Evolutionary conservation across 2,113 vertebrate species (phyloP).

Genomic region (Gnathochromis pfefferi): DNA sequence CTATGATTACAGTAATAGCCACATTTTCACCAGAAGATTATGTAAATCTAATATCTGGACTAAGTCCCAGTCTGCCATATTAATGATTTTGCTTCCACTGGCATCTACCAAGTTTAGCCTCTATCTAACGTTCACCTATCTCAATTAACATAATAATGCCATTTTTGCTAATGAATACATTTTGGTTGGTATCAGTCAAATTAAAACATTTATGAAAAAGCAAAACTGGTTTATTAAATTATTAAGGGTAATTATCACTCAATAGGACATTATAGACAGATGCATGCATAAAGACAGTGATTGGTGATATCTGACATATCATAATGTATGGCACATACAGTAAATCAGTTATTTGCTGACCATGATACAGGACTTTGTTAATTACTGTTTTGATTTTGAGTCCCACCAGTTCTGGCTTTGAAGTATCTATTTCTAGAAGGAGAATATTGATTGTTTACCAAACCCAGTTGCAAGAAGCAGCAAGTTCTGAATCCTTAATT

Average conservation of each 20-base stretch:
- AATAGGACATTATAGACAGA: not conserved
- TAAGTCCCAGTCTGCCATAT: not conserved
- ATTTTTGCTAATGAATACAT: not conserved
- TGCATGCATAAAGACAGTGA: not conserved
- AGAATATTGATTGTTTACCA: slow-evolving; percentile 59
- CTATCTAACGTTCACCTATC: not conserved
- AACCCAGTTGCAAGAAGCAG: slow-evolving; percentile 17
- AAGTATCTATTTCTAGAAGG: slow-evolving; percentile 28
- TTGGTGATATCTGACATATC: not conserved
- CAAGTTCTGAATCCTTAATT: slow-evolving; percentile 57
- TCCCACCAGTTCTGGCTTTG: slow-evolving; percentile 4
- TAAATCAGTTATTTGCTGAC: not conserved
- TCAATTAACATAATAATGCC: not conserved
- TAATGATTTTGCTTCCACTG: not conserved
- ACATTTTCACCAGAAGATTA: not conserved
- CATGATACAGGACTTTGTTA: not conserved
- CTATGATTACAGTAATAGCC: slow-evolving; percentile 10
- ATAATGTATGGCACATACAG: not conserved
- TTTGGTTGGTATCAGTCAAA: not conserved
- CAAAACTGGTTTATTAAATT: not conserved
- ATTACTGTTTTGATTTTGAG: slow-evolving; percentile 23
- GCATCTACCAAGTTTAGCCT: not conserved
- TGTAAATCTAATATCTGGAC: not conserved
- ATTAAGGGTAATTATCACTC: not conserved
- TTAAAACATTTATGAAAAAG: not conserved